Conservation (phyloP, 2,888 invertebrate genomes). For the Drosophila ustulata region DNA sequence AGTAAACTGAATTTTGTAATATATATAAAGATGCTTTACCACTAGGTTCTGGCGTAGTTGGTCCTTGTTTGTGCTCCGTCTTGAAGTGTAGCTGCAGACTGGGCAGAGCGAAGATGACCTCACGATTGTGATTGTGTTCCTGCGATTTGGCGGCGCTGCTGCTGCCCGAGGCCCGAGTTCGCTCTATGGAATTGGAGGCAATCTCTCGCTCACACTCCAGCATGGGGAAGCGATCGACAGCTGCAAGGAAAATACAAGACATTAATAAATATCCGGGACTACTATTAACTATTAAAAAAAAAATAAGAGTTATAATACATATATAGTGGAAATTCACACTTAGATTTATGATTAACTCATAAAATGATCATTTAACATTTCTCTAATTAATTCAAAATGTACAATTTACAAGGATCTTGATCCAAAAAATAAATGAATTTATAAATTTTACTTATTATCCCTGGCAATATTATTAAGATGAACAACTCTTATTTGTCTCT, state of each 20-base stretch:
- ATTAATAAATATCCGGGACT: too few relatives aligned
- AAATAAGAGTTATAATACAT: too few relatives aligned
- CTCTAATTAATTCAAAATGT: too few relatives aligned
- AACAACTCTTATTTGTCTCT: too few relatives aligned
- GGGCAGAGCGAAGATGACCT: slow-evolving; percentile 98
- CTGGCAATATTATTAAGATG: too few relatives aligned
- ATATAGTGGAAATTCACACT: too few relatives aligned
- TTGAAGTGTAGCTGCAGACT: slow-evolving; percentile 96
- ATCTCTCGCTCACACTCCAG: slow-evolving; percentile 91
- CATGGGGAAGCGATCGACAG: slow-evolving; percentile 95
- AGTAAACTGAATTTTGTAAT: background rate
- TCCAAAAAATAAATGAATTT: too few relatives aligned
- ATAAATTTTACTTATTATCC: too few relatives aligned
- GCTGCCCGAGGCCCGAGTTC: slow-evolving; percentile 85
- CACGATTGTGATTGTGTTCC: slow-evolving; percentile 93
- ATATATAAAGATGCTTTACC: slow-evolving; percentile 82
- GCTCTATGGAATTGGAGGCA: slow-evolving; percentile 87
- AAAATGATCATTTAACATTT: too few relatives aligned
- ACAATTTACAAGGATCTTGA: too few relatives aligned
- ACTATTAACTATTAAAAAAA: too few relatives aligned
- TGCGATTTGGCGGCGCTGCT: slow-evolving; percentile 88
- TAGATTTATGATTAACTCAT: too few relatives aligned
- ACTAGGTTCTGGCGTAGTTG: slow-evolving; percentile 89
- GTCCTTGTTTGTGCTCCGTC: slow-evolving; percentile 95
- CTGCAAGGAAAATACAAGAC: slow-evolving; percentile 85